Base-by-base conservation (phyloP, 2,113 vertebrate species). In the Pomatorhinus ruficollis region DNA sequence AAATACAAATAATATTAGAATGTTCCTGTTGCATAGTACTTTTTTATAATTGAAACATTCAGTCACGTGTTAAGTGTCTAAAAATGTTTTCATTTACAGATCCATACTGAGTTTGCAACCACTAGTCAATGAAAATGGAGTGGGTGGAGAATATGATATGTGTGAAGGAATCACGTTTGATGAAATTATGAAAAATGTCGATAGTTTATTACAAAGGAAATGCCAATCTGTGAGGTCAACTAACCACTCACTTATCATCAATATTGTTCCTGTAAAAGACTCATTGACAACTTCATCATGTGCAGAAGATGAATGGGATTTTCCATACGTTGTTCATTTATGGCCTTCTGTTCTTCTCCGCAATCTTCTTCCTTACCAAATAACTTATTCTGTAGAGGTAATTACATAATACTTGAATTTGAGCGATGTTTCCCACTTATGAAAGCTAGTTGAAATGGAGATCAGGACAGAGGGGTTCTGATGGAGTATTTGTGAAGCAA, bases 311-410 rank as follows among this genome's bases (percentile, higher is more conserved):
- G 95, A 98, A 23, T 99, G 98, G 95, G 99, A 99, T 78, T 98
- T 99, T 80, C 99, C 99, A n/a, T 99, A 99, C 12, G 95, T 99
- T 94, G 97, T 99, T 68, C 99, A 99, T 96, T 97, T 99, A 80
- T 99, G 99, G 99, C 99, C 99, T 70, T 98, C 99, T 52, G 95
- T 99, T 79, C 97, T 99, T 94, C 98, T 99, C 12, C 98, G 98
- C 60, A 99, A 99, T 97, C 98, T 99, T 85, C 98, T 99, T 95
- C 99, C 99, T n/a, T 99, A 99, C 90, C 97, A 98, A 39, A 98
- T 99, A 86, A 95, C 97, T 80, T 99, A 98, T 57, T 98, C 95
- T 50, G 47, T 98, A 83, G 95, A 98, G 98, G 99, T 99, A 97
- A 77, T 59, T 90, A 39, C 44, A 64, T 42, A 60, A 71, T 64